Percentiles rank a stretch among this genome's conserved stretches.
Conservation (phyloP, 2,797 vertebrate species). For the Mustela erminea region DNA sequence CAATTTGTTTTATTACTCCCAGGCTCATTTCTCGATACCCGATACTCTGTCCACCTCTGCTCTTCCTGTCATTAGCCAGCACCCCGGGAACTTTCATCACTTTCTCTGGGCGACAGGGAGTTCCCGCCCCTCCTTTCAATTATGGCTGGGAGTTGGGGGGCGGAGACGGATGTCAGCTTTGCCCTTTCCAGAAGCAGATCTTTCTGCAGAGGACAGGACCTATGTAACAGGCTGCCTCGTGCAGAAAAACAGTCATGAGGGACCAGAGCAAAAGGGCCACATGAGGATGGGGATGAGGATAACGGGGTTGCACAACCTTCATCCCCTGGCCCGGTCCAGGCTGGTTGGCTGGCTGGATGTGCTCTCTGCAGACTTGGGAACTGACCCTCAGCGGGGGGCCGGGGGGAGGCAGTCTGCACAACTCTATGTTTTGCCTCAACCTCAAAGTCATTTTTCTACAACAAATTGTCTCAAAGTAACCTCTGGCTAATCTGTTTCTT, state of each 20-base stretch:
- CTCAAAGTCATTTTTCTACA: slow-evolving; percentile 63
- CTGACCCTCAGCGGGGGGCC: not conserved
- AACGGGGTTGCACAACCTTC: not conserved
- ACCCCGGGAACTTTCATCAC: not conserved
- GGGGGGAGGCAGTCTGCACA: not conserved
- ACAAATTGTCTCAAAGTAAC: slow-evolving; percentile 56
- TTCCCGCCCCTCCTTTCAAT: not conserved
- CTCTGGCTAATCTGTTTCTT: not conserved
- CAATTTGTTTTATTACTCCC: slow-evolving; percentile 48
- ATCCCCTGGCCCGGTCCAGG: accelerated
- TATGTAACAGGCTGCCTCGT: not conserved
- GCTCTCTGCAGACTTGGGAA: not conserved
- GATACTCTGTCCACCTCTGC: not conserved
- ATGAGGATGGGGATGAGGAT: too few species aligned
- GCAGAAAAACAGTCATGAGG: not conserved
- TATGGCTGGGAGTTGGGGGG: not conserved
- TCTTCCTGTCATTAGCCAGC: slow-evolving; percentile 54
- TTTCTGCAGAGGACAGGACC: not conserved
- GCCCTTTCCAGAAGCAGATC: not conserved
- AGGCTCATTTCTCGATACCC: slow-evolving; percentile 24
- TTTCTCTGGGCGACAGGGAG: not conserved
- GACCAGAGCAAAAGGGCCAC: not conserved
- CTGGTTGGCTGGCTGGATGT: not conserved
- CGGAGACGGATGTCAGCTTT: not conserved
- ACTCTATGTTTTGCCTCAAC: not conserved